Evolutionary conservation across 2,888 invertebrate species (phyloP).

Genomic region (Neria commutata): DNA sequence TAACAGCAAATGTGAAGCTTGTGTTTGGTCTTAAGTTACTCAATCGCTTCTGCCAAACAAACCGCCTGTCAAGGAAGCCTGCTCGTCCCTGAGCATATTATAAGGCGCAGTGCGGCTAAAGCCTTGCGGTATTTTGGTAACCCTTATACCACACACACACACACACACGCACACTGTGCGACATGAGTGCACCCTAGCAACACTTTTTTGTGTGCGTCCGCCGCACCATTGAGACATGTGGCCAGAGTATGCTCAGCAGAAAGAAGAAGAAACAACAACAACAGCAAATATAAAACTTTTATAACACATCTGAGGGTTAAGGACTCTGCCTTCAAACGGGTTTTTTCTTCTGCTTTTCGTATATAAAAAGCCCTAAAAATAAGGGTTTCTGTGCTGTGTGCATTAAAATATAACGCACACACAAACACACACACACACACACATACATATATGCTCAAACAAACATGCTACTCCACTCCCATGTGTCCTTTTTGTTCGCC

Average conservation of each 20-base stretch:
- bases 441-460: background rate
- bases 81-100: background rate
- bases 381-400: slow-evolving; percentile 8
- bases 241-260: background rate
- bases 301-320: slow-evolving; percentile 20
- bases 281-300: slow-evolving; percentile 3
- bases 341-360: background rate
- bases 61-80: too few relatives aligned
- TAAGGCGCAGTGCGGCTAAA: background rate
- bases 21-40: slow-evolving; percentile 10
- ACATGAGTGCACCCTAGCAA: background rate
- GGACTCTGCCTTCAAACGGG: slow-evolving; percentile 1
- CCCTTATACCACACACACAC: slow-evolving; percentile 3
- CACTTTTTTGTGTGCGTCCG: background rate
- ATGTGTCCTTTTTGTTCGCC: too few relatives aligned
- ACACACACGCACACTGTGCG: background rate
- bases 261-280: background rate
- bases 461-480: too few relatives aligned
- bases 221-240: background rate
- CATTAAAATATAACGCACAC: slow-evolving; percentile 1
- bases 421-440: background rate
- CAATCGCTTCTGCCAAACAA: background rate
- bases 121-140: slow-evolving; percentile 7
- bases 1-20: background rate
- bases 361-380: slow-evolving; percentile 2